A percentile compares a stretch with the other conserved stretches of the same genome.
These are phyloP conservation scores for Prionailurus viverrinus DNA, from an alignment of 2,113 vertebrate species.

Conservation along the genomic window DNA sequence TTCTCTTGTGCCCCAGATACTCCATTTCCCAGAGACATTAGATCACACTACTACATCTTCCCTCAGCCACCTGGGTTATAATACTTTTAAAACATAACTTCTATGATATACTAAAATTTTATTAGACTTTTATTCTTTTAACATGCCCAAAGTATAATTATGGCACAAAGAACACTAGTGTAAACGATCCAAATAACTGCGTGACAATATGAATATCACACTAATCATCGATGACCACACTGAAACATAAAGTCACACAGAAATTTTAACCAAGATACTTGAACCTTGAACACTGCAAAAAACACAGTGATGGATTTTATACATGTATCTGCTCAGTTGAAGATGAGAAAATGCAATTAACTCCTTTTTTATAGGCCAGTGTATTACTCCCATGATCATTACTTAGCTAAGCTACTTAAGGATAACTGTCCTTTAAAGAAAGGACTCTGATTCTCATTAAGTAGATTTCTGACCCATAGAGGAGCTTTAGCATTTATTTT, in stretches of 20 bases:
- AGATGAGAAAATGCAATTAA: conserved; percentile 82
- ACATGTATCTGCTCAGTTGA: conserved; percentile 63
- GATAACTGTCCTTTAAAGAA: conserved; percentile 79
- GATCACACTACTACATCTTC: neutral
- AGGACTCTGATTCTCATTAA: conserved; percentile 81
- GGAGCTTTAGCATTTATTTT: conserved; percentile 75
- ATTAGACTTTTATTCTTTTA: neutral
- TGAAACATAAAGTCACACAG: neutral
- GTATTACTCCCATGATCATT: conserved; percentile 73
- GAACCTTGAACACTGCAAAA: neutral
- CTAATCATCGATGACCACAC: neutral
- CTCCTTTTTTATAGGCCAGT: conserved; percentile 67
- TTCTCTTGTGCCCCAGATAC: neutral
- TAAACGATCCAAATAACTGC: neutral
- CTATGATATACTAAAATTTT: neutral
- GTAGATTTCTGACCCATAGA: conserved; percentile 82
- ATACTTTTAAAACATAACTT: neutral
- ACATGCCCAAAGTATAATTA: neutral
- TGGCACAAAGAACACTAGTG: neutral
- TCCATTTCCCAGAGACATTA: neutral
- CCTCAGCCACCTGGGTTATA: neutral
- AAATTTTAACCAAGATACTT: conserved; percentile 13
- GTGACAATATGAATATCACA: neutral
- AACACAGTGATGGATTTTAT: conserved; percentile 56
- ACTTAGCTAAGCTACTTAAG: conserved; percentile 81